These are phyloP conservation scores for Dallia pectoralis DNA, from an alignment of 2,797 vertebrate genomes.

Conservation along the genomic window DNA sequence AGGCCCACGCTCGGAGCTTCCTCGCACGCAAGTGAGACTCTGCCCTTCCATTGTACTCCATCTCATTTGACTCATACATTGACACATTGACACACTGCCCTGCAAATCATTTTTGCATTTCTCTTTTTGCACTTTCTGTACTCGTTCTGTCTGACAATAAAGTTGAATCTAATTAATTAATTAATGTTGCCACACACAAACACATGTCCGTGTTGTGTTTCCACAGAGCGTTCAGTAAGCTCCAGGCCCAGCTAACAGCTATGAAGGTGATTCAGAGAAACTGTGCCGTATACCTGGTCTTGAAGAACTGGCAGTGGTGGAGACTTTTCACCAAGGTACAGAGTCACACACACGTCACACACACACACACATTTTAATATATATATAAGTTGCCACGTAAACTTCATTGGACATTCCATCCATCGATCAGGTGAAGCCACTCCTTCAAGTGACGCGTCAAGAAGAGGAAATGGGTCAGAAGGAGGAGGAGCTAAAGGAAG, in stretches of 20 bases:
- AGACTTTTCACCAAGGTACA: conserved; percentile 94
- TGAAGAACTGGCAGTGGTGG: conserved; percentile 99
- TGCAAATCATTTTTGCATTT: too few relatives aligned
- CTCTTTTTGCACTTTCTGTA: too few relatives aligned
- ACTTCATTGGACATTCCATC: neutral
- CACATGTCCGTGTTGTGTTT: neutral
- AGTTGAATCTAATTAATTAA: too few relatives aligned
- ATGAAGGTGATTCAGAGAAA: conserved; percentile 98
- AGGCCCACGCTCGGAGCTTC: conserved; percentile 88
- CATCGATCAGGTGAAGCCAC: conserved; percentile 87
- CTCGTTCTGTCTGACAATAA: too few relatives aligned
- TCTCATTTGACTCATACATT: too few relatives aligned
- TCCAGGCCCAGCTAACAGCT: conserved; percentile 91
- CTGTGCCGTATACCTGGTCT: conserved; percentile 93
- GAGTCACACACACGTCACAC: neutral
- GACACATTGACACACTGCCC: neutral
- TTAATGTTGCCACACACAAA: neutral
- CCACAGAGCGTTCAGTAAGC: conserved; percentile 88
- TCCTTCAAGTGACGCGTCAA: conserved; percentile 95
- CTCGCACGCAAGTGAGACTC: conserved; percentile 92
- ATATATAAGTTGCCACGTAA: neutral
- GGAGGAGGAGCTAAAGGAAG: conserved; percentile 87
- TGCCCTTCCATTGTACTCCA: too few relatives aligned
- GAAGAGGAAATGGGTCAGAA: conserved; percentile 96
- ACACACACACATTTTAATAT: conserved; percentile 5